These are phyloP conservation scores for Crematogaster levior DNA, from an alignment of 2,888 invertebrate genomes.

Conservation along the genomic window DNA sequence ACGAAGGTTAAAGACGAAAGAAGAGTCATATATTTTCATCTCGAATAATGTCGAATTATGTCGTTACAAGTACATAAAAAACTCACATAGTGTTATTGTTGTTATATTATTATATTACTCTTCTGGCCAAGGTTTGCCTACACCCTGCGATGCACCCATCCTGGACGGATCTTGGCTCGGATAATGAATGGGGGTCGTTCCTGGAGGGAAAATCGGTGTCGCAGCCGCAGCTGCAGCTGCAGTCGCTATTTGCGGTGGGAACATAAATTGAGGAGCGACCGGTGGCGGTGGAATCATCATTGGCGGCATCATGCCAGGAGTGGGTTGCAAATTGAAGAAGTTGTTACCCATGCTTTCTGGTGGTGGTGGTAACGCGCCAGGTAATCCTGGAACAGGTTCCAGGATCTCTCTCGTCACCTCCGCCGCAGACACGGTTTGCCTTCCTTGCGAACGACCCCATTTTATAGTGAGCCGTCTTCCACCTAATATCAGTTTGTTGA, in stretches of 20 bases:
- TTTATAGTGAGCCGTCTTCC: conserved; percentile 98
- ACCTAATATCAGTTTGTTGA: conserved; percentile 95
- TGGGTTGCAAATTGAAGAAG: conserved; percentile 90
- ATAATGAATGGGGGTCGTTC: conserved; percentile 92
- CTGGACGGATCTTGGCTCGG: conserved; percentile 99
- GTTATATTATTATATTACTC: conserved; percentile 70
- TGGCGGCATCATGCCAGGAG: conserved; percentile 81
- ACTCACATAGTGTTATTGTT: neutral
- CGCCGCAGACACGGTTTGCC: conserved; percentile 86
- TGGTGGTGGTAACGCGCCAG: conserved; percentile 89
- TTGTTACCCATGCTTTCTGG: conserved; percentile 89
- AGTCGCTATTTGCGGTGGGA: conserved; percentile 84
- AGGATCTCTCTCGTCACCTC: conserved; percentile 87
- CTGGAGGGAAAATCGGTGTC: conserved; percentile 86
- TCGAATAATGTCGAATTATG: neutral
- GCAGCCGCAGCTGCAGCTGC: conserved; percentile 85
- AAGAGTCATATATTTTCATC: neutral
- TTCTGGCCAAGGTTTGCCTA: conserved; percentile 85
- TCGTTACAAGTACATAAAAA: conserved; percentile 24
- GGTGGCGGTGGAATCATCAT: conserved; percentile 86
- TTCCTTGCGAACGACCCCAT: conserved; percentile 98
- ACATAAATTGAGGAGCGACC: conserved; percentile 85
- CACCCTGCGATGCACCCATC: conserved; percentile 90
- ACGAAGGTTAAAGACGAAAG: neutral
- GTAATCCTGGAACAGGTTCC: conserved; percentile 93